Conservation (phyloP, 92 coral and sea anemone species). For the Porites rus region DNA sequence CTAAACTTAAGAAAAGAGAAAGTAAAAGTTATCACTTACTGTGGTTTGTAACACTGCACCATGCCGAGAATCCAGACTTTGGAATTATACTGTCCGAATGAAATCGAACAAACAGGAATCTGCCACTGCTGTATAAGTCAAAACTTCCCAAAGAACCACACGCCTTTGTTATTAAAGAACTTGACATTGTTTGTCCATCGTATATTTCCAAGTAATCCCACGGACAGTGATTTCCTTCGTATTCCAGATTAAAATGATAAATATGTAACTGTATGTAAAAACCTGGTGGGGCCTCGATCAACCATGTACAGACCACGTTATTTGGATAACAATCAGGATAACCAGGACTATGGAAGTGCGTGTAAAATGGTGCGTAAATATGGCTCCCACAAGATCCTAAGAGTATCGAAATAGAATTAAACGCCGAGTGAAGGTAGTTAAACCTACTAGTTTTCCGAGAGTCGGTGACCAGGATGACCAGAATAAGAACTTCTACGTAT, state of each 20-base stretch:
- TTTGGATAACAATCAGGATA: constrained; percentile 13
- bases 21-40: neutral
- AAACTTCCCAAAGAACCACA: constrained; percentile 6
- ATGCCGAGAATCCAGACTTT: constrained; percentile 12
- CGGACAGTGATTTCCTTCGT: constrained; percentile 9
- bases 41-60: neutral
- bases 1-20: too few species aligned
- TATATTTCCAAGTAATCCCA: constrained; percentile 18
- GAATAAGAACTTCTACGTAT: too few species aligned
- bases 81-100: neutral
- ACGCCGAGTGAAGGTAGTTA: too few species aligned
- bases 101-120: neutral
- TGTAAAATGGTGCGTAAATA: neutral
- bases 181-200: neutral
- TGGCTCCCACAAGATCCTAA: neutral
- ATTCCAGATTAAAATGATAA: constrained; percentile 12
- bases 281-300: neutral
- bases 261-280: neutral
- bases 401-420: too few species aligned
- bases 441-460: too few species aligned
- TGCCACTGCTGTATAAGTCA: constrained; percentile 12
- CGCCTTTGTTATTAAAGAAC: neutral
- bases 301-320: constrained; percentile 16
- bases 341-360: neutral
- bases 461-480: too few species aligned